Evolutionary conservation across 2,113 vertebrate species (phyloP), one percentile per base, ranked within the genome.

Genomic region (Hiodon tergisus): DNA sequence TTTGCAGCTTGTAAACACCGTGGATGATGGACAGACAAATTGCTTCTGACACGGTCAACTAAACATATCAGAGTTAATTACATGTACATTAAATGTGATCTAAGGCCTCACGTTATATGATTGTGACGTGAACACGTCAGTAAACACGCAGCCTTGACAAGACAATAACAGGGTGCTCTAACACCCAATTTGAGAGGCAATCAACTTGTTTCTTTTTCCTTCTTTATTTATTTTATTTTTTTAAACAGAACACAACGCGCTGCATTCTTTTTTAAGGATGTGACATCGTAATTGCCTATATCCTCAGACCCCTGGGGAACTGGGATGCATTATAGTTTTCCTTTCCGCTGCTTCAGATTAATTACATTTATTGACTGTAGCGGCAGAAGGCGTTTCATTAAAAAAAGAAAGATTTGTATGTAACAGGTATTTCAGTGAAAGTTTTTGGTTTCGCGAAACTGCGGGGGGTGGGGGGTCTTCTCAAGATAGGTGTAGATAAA

Each of bases 41-140:
- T 70, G 60, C 63, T 83, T 78, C 80, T 77, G 78, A 79, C 69
- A 66, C 59, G 55, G 61, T 73, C 57, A 73, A 76, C 73, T 75
- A 74, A 80, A 80, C 46, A 54, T 71, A 58, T 75, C 73, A 73
- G 6, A 70, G 53, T 3, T 59, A 74, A 69, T 80, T 65, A 79
- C 74, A 11, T 74, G 72, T 76, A 80, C 17, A 79, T 9, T 63
- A 48, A 72, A 78, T 74, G 61, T 55, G 76, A 82, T 78, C 72
- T 77, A 50, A 11, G 59, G 76, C 81, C 83, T 76, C 14, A 0
- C 75, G 81, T 83, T 72, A 77, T 17, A 76, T 79, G 59, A 82
- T 77, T 82, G 5, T 11, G 61, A 69, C 74, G 79, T 79, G 72
- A 79, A 83, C 76, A 31, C 66, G 9, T 48, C 66, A 61, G 16